Conservation (phyloP, 37 sponge, comb jelly and placozoan species). For the Diacarnus erythraeanus region DNA sequence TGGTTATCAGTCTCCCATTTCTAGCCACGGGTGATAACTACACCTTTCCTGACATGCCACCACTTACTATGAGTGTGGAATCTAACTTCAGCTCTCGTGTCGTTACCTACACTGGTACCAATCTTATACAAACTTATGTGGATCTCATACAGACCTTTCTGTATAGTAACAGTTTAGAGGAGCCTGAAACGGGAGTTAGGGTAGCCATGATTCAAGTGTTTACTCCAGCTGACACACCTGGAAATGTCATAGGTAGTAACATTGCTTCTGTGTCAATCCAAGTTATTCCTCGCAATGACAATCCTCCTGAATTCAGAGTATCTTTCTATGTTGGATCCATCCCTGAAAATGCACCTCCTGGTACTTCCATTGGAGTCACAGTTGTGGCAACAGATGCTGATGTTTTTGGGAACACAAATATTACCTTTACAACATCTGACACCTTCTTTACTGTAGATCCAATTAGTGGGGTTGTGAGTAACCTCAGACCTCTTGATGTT, state of each 20-base stretch:
- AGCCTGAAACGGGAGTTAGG: constrained; percentile 31
- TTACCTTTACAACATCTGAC: constrained; percentile 24
- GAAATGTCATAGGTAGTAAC: constrained; percentile 8
- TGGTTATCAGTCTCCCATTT: constrained; percentile 7
- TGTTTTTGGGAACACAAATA: constrained; percentile 15
- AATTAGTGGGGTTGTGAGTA: constrained; percentile 28
- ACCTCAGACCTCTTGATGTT: constrained; percentile 20
- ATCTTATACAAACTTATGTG: constrained; percentile 10
- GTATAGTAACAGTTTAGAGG: constrained; percentile 25
- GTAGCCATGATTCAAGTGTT: constrained; percentile 19
- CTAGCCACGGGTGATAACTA: constrained; percentile 4
- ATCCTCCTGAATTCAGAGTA: constrained; percentile 32
- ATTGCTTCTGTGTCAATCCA: constrained; percentile 21
- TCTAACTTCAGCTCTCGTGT: background rate
- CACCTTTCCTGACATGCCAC: background rate
- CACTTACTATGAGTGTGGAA: background rate
- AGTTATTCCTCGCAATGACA: constrained; percentile 50
- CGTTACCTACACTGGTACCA: constrained; percentile 17
- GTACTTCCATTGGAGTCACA: constrained; percentile 19
- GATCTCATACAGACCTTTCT: constrained; percentile 15
- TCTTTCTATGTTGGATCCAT: constrained; percentile 16
- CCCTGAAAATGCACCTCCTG: constrained; percentile 22
- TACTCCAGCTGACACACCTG: constrained; percentile 18
- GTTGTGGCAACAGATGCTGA: constrained; percentile 59
- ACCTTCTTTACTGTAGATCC: constrained; percentile 23